Evolutionary conservation across 2,888 invertebrate genomes (phyloP).

Genomic region (Ephialtes manifestator): DNA sequence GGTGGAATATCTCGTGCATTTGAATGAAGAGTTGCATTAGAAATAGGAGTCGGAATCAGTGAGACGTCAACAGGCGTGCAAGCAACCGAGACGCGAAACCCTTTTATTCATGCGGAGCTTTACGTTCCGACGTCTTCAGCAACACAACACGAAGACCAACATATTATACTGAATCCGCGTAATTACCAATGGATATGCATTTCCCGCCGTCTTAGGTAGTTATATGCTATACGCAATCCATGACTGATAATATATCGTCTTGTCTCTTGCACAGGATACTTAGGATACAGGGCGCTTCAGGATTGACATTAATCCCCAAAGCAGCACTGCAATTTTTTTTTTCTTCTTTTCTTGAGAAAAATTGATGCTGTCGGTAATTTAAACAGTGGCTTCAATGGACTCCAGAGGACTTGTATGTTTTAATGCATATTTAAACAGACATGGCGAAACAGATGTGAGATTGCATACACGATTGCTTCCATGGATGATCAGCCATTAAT

Average conservation of each 20-base stretch:
- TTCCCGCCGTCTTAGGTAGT: conserved; percentile 28
- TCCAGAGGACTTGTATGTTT: neutral
- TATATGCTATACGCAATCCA: conserved; percentile 39
- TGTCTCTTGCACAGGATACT: conserved; percentile 20
- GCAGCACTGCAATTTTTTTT: neutral
- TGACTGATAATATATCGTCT: conserved; percentile 47
- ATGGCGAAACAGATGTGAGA: conserved; percentile 2
- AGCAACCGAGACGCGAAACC: conserved; percentile 44
- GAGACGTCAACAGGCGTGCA: conserved; percentile 2
- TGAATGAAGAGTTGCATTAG: conserved; percentile 6
- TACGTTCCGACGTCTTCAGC: neutral
- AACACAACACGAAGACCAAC: neutral
- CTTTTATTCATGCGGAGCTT: conserved; percentile 42
- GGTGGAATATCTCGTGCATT: too few relatives aligned
- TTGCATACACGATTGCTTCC: neutral
- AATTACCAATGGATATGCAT: conserved; percentile 51
- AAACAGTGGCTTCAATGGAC: neutral
- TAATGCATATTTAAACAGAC: neutral
- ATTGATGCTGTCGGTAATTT: neutral
- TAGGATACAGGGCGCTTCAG: conserved; percentile 25
- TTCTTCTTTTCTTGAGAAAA: neutral
- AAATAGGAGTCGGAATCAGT: conserved; percentile 4
- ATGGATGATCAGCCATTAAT: neutral
- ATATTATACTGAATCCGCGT: conserved; percentile 34
- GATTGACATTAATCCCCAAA: neutral